Evolutionary conservation across 2,113 vertebrate species (phyloP).

Genomic region (Aspidoscelis tigris): DNA sequence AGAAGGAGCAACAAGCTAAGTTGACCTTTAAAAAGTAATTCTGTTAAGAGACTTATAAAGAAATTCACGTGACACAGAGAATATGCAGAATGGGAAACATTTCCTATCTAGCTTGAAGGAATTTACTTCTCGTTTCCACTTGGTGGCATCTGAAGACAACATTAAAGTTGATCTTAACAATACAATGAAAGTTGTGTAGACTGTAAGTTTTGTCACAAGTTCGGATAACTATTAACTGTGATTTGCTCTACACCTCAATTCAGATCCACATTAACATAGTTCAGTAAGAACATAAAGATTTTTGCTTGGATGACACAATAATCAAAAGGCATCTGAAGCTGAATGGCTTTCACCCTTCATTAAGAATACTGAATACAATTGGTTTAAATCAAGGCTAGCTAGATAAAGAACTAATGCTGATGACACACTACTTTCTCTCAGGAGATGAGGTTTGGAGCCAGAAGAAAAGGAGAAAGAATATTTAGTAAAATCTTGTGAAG

Average conservation of each 20-base stretch:
- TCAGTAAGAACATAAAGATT: not conserved
- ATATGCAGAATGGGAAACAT: not conserved
- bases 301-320: not conserved
- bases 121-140: conserved; percentile 56
- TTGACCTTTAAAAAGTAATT: not conserved
- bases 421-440: no score
- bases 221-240: not conserved
- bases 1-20: not conserved
- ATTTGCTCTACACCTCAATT: not conserved
- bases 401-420: no score
- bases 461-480: no score
- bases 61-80: not conserved
- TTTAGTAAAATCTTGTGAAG: no score
- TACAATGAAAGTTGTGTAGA: not conserved
- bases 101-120: not conserved
- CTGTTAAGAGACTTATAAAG: not conserved
- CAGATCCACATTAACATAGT: not conserved
- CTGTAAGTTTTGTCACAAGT: not conserved
- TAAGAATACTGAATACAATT: not conserved
- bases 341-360: not conserved
- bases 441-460: no score
- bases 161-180: not conserved
- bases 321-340: not conserved
- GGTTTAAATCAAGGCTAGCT: no score
- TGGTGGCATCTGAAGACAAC: conserved; percentile 60